Evolutionary conservation across 1,140 invertebrate species (phyloP).

Genomic region (Diorhabda carinulata): DNA sequence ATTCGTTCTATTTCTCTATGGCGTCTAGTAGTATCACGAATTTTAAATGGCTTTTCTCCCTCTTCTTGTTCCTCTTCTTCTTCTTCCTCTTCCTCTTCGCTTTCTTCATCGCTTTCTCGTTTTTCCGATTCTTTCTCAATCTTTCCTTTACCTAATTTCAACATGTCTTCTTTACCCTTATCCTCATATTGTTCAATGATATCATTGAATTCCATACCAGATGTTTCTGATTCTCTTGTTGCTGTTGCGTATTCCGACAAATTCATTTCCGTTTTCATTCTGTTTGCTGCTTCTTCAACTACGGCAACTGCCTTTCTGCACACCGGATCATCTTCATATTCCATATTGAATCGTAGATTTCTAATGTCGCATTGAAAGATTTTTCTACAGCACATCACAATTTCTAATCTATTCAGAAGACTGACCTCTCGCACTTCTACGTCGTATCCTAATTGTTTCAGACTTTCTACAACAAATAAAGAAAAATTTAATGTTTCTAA

Average conservation of each 20-base stretch:
- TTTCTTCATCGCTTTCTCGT: too few species aligned
- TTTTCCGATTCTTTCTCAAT: too few species aligned
- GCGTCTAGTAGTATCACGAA: too few species aligned
- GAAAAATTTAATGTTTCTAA: too few species aligned
- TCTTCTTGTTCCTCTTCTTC: too few species aligned
- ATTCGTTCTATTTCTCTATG: too few species aligned
- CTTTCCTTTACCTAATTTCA: too few species aligned
- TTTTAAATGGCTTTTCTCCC: too few species aligned
- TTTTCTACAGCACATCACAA: slow-evolving; percentile 26
- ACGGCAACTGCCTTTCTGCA: slow-evolving; percentile 20
- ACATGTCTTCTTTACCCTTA: too few species aligned
- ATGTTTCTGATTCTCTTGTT: neutral
- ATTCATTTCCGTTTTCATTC: slow-evolving; percentile 19
- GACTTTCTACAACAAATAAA: slow-evolving; percentile 5
- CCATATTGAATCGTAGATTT: slow-evolving; percentile 28
- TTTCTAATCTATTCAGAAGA: slow-evolving; percentile 27
- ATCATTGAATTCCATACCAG: too few species aligned
- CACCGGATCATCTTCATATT: slow-evolving; percentile 23
- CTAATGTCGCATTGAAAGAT: slow-evolving; percentile 32
- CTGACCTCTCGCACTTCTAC: slow-evolving; percentile 18
- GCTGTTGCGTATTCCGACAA: slow-evolving; percentile 1
- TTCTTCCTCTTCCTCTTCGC: too few species aligned
- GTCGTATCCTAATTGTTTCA: slow-evolving; percentile 18
- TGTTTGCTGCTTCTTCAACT: slow-evolving; percentile 20
- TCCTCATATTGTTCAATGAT: too few species aligned